Conservation (phyloP, 2,113 vertebrate genomes). For the Hypanus sabinus region DNA sequence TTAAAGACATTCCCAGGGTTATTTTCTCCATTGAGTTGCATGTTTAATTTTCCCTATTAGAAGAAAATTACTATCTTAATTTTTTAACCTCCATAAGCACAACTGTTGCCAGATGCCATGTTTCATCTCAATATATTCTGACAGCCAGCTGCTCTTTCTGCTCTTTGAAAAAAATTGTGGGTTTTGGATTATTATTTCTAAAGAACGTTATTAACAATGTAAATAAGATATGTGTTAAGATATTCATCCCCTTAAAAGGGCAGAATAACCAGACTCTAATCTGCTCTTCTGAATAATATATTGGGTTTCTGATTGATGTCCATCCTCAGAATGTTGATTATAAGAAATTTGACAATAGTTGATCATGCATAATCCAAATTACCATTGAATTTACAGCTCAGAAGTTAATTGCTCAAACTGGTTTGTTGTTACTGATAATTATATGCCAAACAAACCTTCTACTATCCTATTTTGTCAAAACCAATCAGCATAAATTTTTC, state of each 20-base stretch:
- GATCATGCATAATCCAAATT: neutral
- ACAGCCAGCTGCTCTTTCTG: neutral
- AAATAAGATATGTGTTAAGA: neutral
- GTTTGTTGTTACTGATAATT: neutral
- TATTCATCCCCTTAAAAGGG: neutral
- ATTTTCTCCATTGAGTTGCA: conserved; percentile 25
- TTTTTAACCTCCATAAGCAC: neutral
- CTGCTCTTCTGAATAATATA: no score
- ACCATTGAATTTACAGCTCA: neutral
- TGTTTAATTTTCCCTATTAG: conserved; percentile 21
- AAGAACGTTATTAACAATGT: neutral
- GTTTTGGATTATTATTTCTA: neutral
- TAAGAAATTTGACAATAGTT: no score
- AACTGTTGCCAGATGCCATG: neutral
- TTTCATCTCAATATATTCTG: neutral
- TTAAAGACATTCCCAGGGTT: conserved; percentile 7
- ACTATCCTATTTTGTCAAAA: no score
- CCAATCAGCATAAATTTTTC: neutral
- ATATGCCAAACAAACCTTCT: neutral
- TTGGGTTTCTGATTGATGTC: no score
- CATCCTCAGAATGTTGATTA: no score
- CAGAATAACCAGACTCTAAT: no score
- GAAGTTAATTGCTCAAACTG: neutral
- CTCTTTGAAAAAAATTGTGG: neutral
- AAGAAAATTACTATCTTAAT: conserved; percentile 17